Base-by-base conservation (phyloP, 2,888 invertebrate species). In the Trichopria drosophilae region DNA sequence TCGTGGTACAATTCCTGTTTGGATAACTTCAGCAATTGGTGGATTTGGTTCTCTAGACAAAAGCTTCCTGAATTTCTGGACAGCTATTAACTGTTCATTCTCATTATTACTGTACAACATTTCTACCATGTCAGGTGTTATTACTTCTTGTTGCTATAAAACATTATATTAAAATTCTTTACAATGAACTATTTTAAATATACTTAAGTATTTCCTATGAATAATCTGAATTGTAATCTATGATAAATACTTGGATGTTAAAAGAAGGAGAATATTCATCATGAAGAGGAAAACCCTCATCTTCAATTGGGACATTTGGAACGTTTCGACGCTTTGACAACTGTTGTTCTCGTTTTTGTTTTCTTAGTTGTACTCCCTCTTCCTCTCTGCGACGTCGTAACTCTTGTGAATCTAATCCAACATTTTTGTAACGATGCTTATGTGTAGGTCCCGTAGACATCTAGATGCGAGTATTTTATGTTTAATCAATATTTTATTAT, bases 11-110 rank as follows among this genome's bases (percentile, higher is more conserved):
- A 97, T 92, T 64, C 95, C 96, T 51, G 93, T 90, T 62, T 87
- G 82, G 71, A 97, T 94, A 32, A 97, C 96, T 81, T 94, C 94
- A 77, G 96, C 93, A 63, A 97, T 97, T 3, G 96, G 97, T 45
- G 97, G 97, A 80, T 95, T 93, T 3, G 96, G 95, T 77, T 97
- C 96, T 74, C 89, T 84, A 61, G 95, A 95, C 44, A 97, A 78
- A 41, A 97, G 81, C 78, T 95, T 96, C 51, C 97, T 82, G 78
- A 96, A 94, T 72, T 90, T 92, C 73, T 95, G 94, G 53, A 93
- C 93, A 4, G 94, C 93, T 66, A 81, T 79, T 57, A 95, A 81
- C 75, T 94, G 93, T 64, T 88, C 86, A 61, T 87, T 85, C 49
- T 86, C 82, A 71, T 86, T 82, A 32, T 81, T 79, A 68, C 89